phyloP scores from a whole-genome alignment of 1,140 invertebrate species.

The Drosophila prosaltans region DNA sequence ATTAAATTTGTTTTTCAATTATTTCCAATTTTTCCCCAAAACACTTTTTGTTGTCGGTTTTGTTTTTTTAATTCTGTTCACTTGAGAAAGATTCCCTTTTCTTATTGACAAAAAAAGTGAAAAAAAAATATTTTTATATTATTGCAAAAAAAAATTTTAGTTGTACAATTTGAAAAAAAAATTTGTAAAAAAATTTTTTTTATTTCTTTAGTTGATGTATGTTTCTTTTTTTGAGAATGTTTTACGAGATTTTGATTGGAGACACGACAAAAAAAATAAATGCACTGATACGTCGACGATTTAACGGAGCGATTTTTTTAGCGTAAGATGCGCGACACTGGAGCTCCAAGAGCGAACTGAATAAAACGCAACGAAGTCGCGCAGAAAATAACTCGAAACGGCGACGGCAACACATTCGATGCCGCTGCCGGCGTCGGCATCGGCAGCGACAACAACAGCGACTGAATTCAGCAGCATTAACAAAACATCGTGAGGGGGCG shows the following conservation, averaged over 20 bases:
- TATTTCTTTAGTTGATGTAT: neutral
- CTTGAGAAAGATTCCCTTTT: neutral
- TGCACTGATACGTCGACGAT: slow-evolving; percentile 11
- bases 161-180: neutral
- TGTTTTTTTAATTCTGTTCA: slow-evolving; percentile 1
- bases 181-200: neutral
- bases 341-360: slow-evolving; percentile 72
- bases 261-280: slow-evolving; percentile 26
- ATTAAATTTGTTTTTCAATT: slow-evolving; percentile 20
- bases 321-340: slow-evolving; percentile 45
- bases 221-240: slow-evolving; percentile 16
- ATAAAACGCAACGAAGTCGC: slow-evolving; percentile 62
- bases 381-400: slow-evolving; percentile 69
- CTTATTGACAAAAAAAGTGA: neutral
- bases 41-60: slow-evolving; percentile 6
- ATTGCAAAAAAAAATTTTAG: neutral
- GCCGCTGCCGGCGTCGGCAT: slow-evolving; percentile 33
- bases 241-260: slow-evolving; percentile 46
- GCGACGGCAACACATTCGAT: slow-evolving; percentile 24
- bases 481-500: slow-evolving; percentile 17
- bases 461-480: neutral
- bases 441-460: slow-evolving; percentile 36
- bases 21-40: neutral
- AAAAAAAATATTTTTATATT: neutral
- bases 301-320: slow-evolving; percentile 52